These are phyloP conservation scores for Micrasema minimum DNA, from an alignment of 1,140 invertebrate genomes.

Conservation along the genomic window DNA sequence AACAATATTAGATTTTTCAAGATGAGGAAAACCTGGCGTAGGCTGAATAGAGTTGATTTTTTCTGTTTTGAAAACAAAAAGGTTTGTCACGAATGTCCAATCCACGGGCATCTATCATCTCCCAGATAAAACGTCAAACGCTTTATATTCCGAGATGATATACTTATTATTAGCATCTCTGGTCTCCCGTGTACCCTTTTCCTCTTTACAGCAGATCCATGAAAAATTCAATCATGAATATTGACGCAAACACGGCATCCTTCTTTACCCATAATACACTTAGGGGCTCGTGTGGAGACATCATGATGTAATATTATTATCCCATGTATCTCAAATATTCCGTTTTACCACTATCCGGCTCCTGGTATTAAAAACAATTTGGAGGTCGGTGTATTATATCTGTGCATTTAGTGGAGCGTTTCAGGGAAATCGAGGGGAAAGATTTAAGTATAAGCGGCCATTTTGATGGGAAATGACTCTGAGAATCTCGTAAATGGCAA, in stretches of 20 bases:
- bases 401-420: constrained; percentile 25
- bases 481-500: too few relatives aligned
- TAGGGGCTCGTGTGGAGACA: constrained; percentile 8
- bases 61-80: too few relatives aligned
- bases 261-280: constrained; percentile 34
- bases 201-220: constrained; percentile 42
- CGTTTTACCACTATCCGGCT: constrained; percentile 8
- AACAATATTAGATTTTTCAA: too few relatives aligned
- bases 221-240: constrained; percentile 54
- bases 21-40: too few relatives aligned
- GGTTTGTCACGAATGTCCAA: constrained; percentile 38
- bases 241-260: constrained; percentile 44
- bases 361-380: constrained; percentile 21
- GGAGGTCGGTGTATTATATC: constrained; percentile 16
- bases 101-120: constrained; percentile 53
- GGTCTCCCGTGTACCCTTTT: constrained; percentile 49
- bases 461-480: not conserved
- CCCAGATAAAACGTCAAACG: constrained; percentile 53
- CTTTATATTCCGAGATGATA: constrained; percentile 50
- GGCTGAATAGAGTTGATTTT: too few relatives aligned
- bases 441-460: constrained; percentile 8
- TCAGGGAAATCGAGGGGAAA: not conserved
- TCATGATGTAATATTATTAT: not conserved
- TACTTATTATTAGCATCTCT: constrained; percentile 52
- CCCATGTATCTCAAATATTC: not conserved